Base-by-base conservation (phyloP, 2,113 vertebrate genomes). In the Eclectus roratus region DNA sequence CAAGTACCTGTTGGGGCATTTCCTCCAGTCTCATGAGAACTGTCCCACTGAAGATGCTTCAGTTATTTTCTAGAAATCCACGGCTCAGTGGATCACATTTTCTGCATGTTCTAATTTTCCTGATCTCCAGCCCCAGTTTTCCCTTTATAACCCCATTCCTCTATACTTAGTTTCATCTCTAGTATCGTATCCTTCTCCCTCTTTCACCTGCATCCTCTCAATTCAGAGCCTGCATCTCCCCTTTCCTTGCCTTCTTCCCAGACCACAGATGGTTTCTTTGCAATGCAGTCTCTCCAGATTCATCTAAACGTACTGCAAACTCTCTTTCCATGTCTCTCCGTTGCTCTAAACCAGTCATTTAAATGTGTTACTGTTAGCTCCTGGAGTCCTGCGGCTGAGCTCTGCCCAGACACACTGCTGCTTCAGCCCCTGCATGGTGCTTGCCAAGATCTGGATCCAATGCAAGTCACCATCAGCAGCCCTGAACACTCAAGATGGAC, bases 51-150 rank as follows among this genome's bases (percentile, higher is more conserved):
- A 83, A 74, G 64, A 17, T 6, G 35, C 39, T 39, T 70, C 41
- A 83, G 52, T 49, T 73, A 31, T 89, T 66, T 93, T 88, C 88
- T 90, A 93, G 94, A 91, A 89, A 72, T 13, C 50, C 64, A 37
- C 13, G 44, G 85, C 68, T 72, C 65, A 35, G 37, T 37, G 35
- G 44, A 88, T 88, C 11, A 79, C 43, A 43, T 93, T 89, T 73
- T n/a, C 64, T 43, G 37, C 23, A 4, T 20, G 74, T 89, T 96
- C 92, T 85, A 33, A 78, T 79, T 76, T 68, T 80, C 39, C 71
- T 81, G 69, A 71, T 72, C 78, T 89, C 77, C 77, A 92, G 86
- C 47, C 77, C 65, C 83, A 68, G 65, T 68, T 89, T 93, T 91
- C 80, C 64, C 83, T 91, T 86, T 78, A 44, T 64, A 93, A 86